These are phyloP conservation scores for Trachelipus rathkii DNA, from an alignment of 1,140 invertebrate genomes.

Conservation along the genomic window DNA sequence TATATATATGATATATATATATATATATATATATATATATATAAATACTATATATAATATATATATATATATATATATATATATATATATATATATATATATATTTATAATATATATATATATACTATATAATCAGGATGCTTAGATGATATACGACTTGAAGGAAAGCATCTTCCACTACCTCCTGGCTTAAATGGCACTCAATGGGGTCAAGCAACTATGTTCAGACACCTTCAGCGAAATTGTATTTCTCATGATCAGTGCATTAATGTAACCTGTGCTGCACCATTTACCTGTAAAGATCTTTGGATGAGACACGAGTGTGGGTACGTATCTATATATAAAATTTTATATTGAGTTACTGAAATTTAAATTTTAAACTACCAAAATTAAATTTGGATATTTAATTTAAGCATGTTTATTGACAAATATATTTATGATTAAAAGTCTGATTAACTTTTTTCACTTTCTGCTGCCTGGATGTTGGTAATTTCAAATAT, in stretches of 20 bases:
- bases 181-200: conserved; percentile 89
- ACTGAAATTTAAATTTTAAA: no score
- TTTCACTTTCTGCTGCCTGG: conserved; percentile 19
- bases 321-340: conserved; percentile 77
- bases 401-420: no score
- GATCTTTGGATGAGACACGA: conserved; percentile 95
- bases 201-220: conserved; percentile 89
- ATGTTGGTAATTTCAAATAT: not conserved
- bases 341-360: no score
- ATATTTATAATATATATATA: not conserved
- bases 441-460: conserved; percentile 18
- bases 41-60: not conserved
- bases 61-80: conserved; percentile 16
- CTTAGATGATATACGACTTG: conserved; percentile 77
- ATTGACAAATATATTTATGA: no score
- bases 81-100: conserved; percentile 17
- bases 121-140: conserved; percentile 58
- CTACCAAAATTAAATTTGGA: no score
- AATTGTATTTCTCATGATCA: conserved; percentile 91
- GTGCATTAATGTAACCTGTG: conserved; percentile 84
- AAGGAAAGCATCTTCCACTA: conserved; percentile 84
- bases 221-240: conserved; percentile 80
- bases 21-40: no score
- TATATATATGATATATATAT: no score
- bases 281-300: conserved; percentile 88